Conservation (phyloP, 2,797 vertebrate genomes). For the Sebastes taczanowskii region DNA sequence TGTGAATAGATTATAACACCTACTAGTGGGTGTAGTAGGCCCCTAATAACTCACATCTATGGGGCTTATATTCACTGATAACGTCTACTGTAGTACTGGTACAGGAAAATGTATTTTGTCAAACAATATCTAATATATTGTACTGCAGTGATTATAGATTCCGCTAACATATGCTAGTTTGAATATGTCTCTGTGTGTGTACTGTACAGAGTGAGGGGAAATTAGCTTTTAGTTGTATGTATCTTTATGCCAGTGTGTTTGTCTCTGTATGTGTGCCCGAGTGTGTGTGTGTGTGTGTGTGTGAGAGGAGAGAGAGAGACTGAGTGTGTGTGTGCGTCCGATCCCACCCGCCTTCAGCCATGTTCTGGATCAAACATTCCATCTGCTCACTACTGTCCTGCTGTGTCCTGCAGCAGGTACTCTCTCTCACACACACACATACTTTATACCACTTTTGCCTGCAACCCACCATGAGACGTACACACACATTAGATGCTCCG, state of each 20-base stretch:
- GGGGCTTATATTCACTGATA: too few relatives aligned
- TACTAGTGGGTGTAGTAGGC: too few relatives aligned
- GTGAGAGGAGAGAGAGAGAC: neutral
- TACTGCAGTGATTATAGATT: neutral
- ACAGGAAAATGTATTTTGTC: neutral
- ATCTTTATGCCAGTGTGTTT: neutral
- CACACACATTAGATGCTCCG: constrained; percentile 4
- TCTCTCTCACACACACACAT: neutral
- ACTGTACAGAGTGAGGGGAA: neutral
- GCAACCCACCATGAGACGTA: neutral
- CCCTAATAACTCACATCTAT: too few relatives aligned
- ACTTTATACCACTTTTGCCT: neutral
- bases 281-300: constrained; percentile 4
- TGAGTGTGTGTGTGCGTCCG: neutral
- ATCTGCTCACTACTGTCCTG: constrained; percentile 57
- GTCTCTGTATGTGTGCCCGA: constrained; percentile 1
- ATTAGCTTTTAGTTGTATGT: neutral
- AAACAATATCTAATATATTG: neutral
- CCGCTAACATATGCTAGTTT: neutral
- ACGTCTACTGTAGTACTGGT: neutral
- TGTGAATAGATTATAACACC: too few relatives aligned
- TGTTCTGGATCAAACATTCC: constrained; percentile 58
- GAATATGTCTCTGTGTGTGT: neutral
- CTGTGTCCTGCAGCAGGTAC: constrained; percentile 51
- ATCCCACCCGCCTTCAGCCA: constrained; percentile 36